Conservation (phyloP, 1,140 invertebrate species). For the Leptinotarsa texana region DNA sequence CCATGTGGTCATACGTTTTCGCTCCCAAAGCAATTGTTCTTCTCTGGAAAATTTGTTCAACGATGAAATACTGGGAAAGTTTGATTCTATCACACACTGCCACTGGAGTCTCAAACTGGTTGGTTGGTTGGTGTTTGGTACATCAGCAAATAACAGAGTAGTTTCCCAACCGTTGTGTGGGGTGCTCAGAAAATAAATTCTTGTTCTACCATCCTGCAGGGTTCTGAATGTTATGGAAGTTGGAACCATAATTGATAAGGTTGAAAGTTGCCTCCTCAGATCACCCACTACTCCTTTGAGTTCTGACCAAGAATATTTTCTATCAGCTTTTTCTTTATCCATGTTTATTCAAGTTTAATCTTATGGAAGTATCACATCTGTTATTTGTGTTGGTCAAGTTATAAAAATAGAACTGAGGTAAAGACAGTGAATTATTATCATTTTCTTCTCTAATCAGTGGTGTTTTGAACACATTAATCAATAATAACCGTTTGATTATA, state of each 20-base stretch:
- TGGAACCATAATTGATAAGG: conserved; percentile 76
- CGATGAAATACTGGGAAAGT: conserved; percentile 66
- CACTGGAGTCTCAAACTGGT: conserved; percentile 62
- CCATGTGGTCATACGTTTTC: conserved; percentile 87
- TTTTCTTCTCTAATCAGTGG: background rate
- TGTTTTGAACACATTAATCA: background rate
- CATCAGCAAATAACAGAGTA: conserved; percentile 83
- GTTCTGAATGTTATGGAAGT: conserved; percentile 79
- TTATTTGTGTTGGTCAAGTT: conserved; percentile 28
- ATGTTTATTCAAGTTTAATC: conserved; percentile 25
- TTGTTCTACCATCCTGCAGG: conserved; percentile 73
- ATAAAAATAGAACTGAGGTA: conserved; percentile 26
- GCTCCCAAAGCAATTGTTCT: conserved; percentile 87
- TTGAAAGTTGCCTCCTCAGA: conserved; percentile 75
- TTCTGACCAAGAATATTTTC: conserved; percentile 73
- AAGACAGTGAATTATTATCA: background rate
- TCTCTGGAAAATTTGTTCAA: conserved; percentile 73
- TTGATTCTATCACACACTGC: conserved; percentile 73
- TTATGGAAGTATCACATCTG: conserved; percentile 32
- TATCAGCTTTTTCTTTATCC: conserved; percentile 34
- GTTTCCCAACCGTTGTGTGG: conserved; percentile 84
- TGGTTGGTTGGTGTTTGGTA: conserved; percentile 64
- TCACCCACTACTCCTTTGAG: conserved; percentile 80
- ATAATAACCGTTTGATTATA: background rate
- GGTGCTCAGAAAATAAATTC: conserved; percentile 89